Base-by-base conservation (phyloP, 2,113 vertebrate species). In the Oreocharis arfaki region DNA sequence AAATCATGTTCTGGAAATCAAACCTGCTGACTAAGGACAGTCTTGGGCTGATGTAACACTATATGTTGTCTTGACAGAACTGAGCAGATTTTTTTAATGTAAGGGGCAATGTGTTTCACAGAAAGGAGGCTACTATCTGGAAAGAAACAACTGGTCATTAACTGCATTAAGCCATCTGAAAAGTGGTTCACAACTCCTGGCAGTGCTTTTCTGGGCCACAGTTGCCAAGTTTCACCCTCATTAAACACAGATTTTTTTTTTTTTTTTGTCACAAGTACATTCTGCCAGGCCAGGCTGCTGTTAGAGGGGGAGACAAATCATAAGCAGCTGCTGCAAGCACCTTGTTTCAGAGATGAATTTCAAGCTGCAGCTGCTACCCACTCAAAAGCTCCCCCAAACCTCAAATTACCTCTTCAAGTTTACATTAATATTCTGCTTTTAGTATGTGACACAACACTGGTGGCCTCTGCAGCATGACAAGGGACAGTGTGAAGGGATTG, bases 161-260 rank as follows among this genome's bases (percentile, higher is more conserved):
- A 95, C 60, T 50, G 60, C 70, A 75, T 60, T 87, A 92, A 92
- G 42, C 80, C 74, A 90, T 91, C 92, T 91, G 90, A 96, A 81
- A 91, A 97, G 78, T 9, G 59, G 59, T 32, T 95, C 78, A 61
- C 33, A 55, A 52, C 83, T 86, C 84, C 84, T 88, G 80, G 92
- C 94, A 95, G 42, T 24, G 61, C 64, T 91, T 77, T 93, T 81
- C 85, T 84, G 78, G 64, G 87, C 68, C 12, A 27, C 1, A 74
- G 83, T 44, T 96, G 96, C 96, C 91, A 97, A 93, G 77, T 96
- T 95, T 97, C 93, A 91, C 95, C 95, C 96, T 97, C 96, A 95
- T 97, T 97, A 97, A 97, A 96, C 91, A 44, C 95, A 91, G 1
- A 87, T 79, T 16, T 28, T 27, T 32, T 57, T 65, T 67, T 65